Evolutionary conservation across 2,113 vertebrate species (phyloP).

Genomic region (Sturnira hondurensis): DNA sequence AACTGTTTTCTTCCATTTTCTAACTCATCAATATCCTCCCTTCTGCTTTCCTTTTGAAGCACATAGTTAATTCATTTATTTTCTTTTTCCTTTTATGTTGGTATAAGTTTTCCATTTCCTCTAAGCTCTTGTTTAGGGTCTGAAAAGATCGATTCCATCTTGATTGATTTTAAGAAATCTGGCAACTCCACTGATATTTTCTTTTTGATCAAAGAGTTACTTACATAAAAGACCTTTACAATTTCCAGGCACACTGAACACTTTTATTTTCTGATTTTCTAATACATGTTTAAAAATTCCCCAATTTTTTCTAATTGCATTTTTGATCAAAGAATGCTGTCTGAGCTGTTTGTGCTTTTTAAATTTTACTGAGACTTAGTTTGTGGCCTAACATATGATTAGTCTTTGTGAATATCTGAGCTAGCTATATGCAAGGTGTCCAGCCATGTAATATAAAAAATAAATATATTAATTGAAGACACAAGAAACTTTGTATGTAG

Average conservation of each 20-base stretch:
- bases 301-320: neutral
- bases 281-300: neutral
- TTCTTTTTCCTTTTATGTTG: neutral
- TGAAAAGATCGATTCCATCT: neutral
- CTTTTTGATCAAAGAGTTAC: neutral
- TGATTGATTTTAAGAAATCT: neutral
- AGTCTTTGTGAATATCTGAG: neutral
- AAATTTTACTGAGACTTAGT: neutral
- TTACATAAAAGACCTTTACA: neutral
- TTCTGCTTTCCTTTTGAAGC: neutral
- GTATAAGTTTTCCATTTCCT: neutral
- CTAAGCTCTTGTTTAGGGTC: neutral
- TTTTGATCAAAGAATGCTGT: neutral
- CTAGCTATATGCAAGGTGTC: neutral
- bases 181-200: neutral
- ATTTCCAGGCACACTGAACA: neutral
- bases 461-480: no score
- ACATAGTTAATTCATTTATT: neutral
- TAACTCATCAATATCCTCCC: neutral
- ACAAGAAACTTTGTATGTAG: no score
- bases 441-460: no score
- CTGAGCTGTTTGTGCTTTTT: neutral
- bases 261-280: neutral
- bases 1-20: neutral
- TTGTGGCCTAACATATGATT: neutral